Evolutionary conservation across 2,797 vertebrate genomes (phyloP), one percentile per base, ranked within the genome.

Genomic region (Oreochromis mossambicus): DNA sequence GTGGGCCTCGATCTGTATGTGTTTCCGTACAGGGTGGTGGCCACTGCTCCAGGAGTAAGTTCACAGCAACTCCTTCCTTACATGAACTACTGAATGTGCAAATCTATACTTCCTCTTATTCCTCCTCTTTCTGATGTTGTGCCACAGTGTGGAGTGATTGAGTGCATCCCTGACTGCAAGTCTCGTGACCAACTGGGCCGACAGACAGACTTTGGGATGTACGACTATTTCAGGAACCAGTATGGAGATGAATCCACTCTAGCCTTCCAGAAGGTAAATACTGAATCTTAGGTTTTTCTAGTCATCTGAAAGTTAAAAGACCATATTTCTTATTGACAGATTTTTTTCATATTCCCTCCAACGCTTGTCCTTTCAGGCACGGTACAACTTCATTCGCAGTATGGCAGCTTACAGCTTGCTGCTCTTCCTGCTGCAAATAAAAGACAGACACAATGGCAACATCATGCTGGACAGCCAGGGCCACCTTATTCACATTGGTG

Each of bases 131-230:
- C 21, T 43, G 11, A 55, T 56, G 32, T 76, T 38, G 8, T 80
- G 11, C 54, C 79, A 19, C 82, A 95, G 98, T 99, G 98, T 2
- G 98, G 98, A 2, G 98, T 99, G 83, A 99, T 99, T 4, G 98
- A 99, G 91, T 98, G 98, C 95, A 99, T 99, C 93, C 98, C 98
- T 0, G 98, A 99, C 95, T 99, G 98, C 79, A 99, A 98, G 43
- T 99, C 98, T 52, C 97, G 98, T 26, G 98, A 99, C 95, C 98
- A 99, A 94, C 97, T 99, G 87, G 98, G 98, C 83, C 96, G 98
- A 78, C 98, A 99, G 95, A 99, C 98, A 0, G 98, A 99, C 94
- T 98, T 98, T 1, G 98, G 98, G 90, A 99, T 99, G 98, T 99
- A 99, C 1, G 98, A 99, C 93, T 99, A 99, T 92, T 99, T 99